Evolutionary conservation across 2,888 invertebrate genomes (phyloP), one percentile per base, ranked within the genome.

Genomic region (Metallyticus violacea): DNA sequence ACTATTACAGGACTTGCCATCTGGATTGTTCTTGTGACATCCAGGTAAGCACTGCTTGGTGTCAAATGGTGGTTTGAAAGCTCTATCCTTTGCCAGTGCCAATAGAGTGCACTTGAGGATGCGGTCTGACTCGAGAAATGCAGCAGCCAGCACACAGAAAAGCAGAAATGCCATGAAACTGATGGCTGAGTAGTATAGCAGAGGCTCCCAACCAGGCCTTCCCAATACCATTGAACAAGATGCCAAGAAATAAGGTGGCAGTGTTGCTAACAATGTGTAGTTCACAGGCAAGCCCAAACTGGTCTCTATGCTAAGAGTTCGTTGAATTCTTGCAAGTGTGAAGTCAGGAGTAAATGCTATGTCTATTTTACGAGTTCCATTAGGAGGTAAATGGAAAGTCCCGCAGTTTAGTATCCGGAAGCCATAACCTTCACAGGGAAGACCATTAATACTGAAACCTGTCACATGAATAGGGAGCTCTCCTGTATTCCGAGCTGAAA

Each of bases 271-370:
- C 88, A 97, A 91, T 0, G 95, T 94, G 90, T 95, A 97, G 91
- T 95, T 95, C 29, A 96, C 93, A 7, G 92, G 92, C 87, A 92
- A 92, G 85, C 93, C 94, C 29, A 95, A 91, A 90, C 95, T 95
- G 7, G 95, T 95, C 29, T 93, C 91, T 83, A 96, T 92, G 86
- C 93, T 92, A 15, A 96, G 91, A 6, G 93, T 93, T 83, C 95
- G 93, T 88, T 95, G 94, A 77, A 97, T 94, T 88, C 95, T 94
- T 0, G 96, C 94, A 89, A 97, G 92, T 0, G 97, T 97, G 90
- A 97, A 97, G 92, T 98, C 98, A 0, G 98, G 97, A 0, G 97
- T 97, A 91, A 97, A 98, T 88, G 96, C 96, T 88, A 98, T 96
- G 90, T 97, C 97, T 86, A 98, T 94, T 91, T 95, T 95, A 89